Evolutionary conservation across 2,113 vertebrate species (phyloP), one percentile per base, ranked within the genome.

Genomic region (Holacanthus passer): DNA sequence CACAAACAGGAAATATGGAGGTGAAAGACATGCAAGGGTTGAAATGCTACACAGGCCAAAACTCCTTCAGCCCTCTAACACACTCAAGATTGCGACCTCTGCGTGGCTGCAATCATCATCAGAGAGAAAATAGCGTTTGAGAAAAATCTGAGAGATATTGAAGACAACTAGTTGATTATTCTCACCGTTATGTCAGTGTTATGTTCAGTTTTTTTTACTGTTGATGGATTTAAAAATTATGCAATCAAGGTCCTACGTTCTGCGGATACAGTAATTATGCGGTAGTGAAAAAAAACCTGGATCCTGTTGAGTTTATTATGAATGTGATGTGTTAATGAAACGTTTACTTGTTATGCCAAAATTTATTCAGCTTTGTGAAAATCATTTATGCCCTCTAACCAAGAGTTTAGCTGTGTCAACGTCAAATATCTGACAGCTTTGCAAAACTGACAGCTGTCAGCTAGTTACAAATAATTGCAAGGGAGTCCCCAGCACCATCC

Each of bases 351-450:
- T 58, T 48, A 11, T 73, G 64, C 53, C 66, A n/a, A 59, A 59
- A 50, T 37, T 1, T 64, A 52, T 63, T 77, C 55, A 17, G 24
- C 50, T 37, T 6, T 59, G 24, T 58, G 37, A 41, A 63, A 56
- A 56, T 53, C 22, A 13, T 24, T 67, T 12, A 6, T 64, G 62
- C 11, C 76, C 81, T 20, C 29, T 45, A 65, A 79, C 45, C 31
- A 17, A 41, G 56, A 45, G 45, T 31, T 43, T 16, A 19, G 43
- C 31, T 6, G 29, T n/a, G 60, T 75, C 55, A 59, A 53, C 7
- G 20, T 73, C 24, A 71, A 71, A 82, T 69, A 58, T 67, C 39
- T 87, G 65, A 80, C 66, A 52, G 39, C 55, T 48, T 41, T 64
- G 48, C 66, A 81, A 65, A n/a, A 66, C 13, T 2, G 24, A 67